These are phyloP conservation scores for Euzetes globulus DNA, from an alignment of 2,888 invertebrate species.

Conservation along the genomic window DNA sequence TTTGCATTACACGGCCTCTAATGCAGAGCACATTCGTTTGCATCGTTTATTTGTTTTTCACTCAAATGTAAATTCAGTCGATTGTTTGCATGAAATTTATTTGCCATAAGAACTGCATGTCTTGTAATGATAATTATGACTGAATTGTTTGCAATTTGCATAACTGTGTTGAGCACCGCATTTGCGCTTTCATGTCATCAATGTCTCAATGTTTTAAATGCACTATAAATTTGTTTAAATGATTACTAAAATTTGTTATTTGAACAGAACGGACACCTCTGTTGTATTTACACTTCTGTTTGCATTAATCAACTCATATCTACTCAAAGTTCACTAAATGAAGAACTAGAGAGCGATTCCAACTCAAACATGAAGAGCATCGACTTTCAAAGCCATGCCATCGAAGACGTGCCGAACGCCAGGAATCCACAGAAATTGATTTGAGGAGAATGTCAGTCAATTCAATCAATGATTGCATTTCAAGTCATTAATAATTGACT, in stretches of 20 bases:
- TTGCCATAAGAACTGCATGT: not conserved
- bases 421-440: not conserved
- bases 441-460: not conserved
- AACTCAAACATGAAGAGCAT: not conserved
- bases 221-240: not conserved
- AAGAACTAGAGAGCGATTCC: not conserved
- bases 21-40: not conserved
- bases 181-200: not conserved
- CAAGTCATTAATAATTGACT: no score
- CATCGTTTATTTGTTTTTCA: not conserved
- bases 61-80: not conserved
- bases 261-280: not conserved
- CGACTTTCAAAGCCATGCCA: not conserved
- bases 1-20: not conserved
- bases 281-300: not conserved
- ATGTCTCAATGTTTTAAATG: not conserved
- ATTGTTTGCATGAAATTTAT: not conserved
- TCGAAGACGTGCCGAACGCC: not conserved
- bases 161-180: not conserved
- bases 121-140: not conserved
- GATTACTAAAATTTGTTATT: not conserved
- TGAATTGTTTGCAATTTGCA: not conserved
- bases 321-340: not conserved
- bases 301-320: slow-evolving; percentile 4
- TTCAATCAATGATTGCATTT: not conserved